Conservation (phyloP, 2,888 invertebrate species). For the Apamea monoglypha region DNA sequence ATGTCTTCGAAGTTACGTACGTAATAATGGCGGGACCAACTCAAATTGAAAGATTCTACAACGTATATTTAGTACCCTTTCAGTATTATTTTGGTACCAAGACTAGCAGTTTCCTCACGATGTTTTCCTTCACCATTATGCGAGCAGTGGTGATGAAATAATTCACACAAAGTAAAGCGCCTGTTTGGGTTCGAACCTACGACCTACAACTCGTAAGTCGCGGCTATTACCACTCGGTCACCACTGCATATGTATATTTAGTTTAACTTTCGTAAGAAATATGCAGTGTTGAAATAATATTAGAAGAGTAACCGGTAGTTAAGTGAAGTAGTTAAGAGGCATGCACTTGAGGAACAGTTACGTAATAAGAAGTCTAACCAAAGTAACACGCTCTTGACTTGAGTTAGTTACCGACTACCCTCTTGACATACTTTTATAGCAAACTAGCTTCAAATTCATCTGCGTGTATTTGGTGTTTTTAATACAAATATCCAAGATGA, state of each 20-base stretch:
- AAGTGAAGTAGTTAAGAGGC: neutral
- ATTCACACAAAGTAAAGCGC: no score
- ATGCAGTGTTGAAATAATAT: slow-evolving; percentile 12
- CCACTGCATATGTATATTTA: neutral
- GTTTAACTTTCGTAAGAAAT: slow-evolving; percentile 26
- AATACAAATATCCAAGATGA: neutral
- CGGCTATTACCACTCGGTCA: neutral
- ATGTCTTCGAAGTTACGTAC: no score
- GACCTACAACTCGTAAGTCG: no score
- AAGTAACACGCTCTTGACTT: slow-evolving; percentile 8
- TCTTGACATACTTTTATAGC: slow-evolving; percentile 22
- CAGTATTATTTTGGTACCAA: no score
- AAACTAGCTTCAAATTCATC: neutral
- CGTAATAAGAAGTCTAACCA: slow-evolving; percentile 9
- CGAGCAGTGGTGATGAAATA: no score
- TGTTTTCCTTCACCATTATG: no score
- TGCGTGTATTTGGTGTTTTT: neutral
- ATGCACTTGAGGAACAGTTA: slow-evolving; percentile 3
- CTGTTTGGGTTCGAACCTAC: no score
- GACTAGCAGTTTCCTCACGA: no score
- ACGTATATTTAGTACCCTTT: no score
- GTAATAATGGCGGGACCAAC: no score
- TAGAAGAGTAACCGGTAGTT: slow-evolving; percentile 2
- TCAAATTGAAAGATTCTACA: no score
- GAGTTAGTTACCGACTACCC: slow-evolving; percentile 25